phyloP scores from a whole-genome alignment of 2,888 invertebrate species.

The Seira sanloemensis region DNA sequence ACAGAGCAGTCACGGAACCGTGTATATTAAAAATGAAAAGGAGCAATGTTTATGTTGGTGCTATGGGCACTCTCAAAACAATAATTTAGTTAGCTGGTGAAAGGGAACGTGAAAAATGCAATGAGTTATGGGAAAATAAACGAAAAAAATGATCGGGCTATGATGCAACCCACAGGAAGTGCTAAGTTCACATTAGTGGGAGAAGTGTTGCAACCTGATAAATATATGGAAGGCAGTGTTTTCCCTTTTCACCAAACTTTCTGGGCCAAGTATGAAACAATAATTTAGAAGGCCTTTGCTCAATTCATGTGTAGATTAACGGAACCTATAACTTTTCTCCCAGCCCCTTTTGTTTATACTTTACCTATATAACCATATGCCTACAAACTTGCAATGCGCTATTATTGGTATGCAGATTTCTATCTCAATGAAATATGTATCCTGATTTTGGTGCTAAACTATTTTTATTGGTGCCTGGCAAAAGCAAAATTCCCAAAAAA shows the following conservation, averaged over 20 bases:
- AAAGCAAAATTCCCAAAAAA: too few relatives aligned
- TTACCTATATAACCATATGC: too few relatives aligned
- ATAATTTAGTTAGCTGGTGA: not conserved
- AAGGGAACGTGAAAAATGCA: not conserved
- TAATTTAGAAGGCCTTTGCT: not conserved
- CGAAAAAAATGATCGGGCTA: not conserved
- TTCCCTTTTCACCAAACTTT: not conserved
- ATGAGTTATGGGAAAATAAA: constrained; percentile 1
- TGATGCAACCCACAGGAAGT: not conserved
- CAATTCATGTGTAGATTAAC: not conserved
- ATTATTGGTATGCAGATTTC: too few relatives aligned
- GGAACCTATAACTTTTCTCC: too few relatives aligned
- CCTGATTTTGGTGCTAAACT: too few relatives aligned
- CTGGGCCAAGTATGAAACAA: not conserved
- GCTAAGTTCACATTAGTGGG: not conserved
- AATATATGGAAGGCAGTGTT: not conserved
- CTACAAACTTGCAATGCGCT: too few relatives aligned
- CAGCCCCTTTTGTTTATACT: too few relatives aligned
- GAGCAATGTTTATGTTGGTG: not conserved
- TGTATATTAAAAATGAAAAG: not conserved
- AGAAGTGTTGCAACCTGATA: too few relatives aligned
- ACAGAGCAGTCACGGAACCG: not conserved
- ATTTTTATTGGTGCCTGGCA: too few relatives aligned
- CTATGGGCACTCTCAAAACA: not conserved
- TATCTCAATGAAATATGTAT: not conserved